A percentile compares a stretch with the other conserved stretches of the same genome.
phyloP scores from a whole-genome alignment of 2,888 invertebrate species.

The Drosophila recens region DNA sequence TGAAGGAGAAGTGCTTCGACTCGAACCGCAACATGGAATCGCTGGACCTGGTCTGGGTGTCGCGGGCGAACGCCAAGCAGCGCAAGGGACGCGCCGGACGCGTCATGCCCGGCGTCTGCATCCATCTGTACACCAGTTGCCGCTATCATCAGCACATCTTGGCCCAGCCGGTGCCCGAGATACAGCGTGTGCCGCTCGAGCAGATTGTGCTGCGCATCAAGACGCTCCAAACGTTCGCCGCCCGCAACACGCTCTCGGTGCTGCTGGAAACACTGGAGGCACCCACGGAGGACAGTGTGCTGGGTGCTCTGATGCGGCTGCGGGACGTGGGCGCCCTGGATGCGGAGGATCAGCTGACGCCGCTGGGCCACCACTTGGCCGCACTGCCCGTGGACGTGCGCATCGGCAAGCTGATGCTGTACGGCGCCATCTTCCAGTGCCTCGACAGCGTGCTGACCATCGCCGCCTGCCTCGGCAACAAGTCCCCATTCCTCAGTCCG shows the following conservation, averaged over 20 bases:
- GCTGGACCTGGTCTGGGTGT: conserved; percentile 95
- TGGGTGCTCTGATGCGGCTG: conserved; percentile 89
- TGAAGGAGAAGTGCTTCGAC: conserved; percentile 92
- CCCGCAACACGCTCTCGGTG: conserved; percentile 78
- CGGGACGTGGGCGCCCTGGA: conserved; percentile 94
- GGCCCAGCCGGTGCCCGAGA: conserved; percentile 94
- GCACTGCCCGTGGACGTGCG: conserved; percentile 95
- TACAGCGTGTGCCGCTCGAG: conserved; percentile 95
- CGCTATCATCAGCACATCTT: conserved; percentile 89
- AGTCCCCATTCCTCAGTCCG: conserved; percentile 91
- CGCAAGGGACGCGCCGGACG: conserved; percentile 96
- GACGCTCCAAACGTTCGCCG: conserved; percentile 86
- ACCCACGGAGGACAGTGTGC: conserved; percentile 89
- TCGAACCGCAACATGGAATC: conserved; percentile 94
- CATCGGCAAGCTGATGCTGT: conserved; percentile 96
- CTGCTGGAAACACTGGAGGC: conserved; percentile 89
- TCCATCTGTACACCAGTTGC: conserved; percentile 92
- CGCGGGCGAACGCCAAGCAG: conserved; percentile 95
- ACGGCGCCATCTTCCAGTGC: conserved; percentile 96
- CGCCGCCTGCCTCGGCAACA: conserved; percentile 92
- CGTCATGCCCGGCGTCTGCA: conserved; percentile 94
- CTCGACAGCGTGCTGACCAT: conserved; percentile 96
- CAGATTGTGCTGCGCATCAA: conserved; percentile 91
- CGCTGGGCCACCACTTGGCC: conserved; percentile 94
- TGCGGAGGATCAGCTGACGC: conserved; percentile 90